These are phyloP conservation scores for Lamellibrachia columna DNA, from an alignment of 2,888 invertebrate genomes.

Conservation along the genomic window DNA sequence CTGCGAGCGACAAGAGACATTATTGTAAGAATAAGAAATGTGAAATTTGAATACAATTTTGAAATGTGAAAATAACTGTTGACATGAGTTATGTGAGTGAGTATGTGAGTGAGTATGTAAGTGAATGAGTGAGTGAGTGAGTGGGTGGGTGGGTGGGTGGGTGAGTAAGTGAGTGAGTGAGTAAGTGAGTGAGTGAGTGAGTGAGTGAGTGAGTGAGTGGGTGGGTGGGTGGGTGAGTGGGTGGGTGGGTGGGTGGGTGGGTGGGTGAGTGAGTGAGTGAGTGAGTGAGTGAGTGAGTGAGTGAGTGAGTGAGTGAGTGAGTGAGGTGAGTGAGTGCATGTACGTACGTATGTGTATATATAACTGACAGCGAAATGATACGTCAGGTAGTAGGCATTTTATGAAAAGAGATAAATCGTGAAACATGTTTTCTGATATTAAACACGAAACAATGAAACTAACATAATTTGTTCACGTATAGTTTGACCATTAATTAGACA, in stretches of 20 bases:
- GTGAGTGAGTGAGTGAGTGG: background rate
- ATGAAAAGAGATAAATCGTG: background rate
- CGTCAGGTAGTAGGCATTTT: background rate
- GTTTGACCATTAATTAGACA: background rate
- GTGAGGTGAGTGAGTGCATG: background rate
- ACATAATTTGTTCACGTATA: background rate
- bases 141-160: background rate
- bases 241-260: background rate
- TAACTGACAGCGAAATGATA: background rate
- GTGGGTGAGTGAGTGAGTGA: background rate
- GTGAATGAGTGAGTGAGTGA: background rate
- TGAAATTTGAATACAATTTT: background rate
- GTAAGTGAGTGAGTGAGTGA: background rate
- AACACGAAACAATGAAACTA: background rate
- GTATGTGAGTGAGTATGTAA: background rate
- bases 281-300: background rate
- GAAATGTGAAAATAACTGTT: background rate
- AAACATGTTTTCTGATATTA: background rate
- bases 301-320: background rate
- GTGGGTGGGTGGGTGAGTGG: background rate
- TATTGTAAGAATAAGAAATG: background rate
- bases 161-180: background rate
- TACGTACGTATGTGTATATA: background rate
- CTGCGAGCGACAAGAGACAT: background rate
- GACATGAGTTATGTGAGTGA: background rate